These are phyloP conservation scores for Pelobates fuscus DNA, from an alignment of 2,113 vertebrate genomes.

Conservation along the genomic window DNA sequence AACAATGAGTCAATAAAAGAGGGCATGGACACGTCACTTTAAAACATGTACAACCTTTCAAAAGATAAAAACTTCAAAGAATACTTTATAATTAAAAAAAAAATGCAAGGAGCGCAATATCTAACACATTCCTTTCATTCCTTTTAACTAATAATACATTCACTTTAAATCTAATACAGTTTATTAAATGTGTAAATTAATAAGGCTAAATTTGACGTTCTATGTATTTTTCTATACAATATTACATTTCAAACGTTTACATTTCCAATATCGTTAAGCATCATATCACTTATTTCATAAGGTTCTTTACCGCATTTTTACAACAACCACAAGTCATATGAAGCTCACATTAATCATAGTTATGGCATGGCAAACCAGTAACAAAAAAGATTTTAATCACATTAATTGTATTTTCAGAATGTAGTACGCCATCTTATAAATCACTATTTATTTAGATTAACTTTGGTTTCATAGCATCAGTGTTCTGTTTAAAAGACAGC, in stretches of 20 bases:
- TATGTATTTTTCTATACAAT: not conserved
- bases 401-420: constrained; percentile 27
- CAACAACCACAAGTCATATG: constrained; percentile 21
- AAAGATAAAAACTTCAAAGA: too few species aligned
- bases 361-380: constrained; percentile 18
- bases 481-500: constrained; percentile 19
- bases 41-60: too few species aligned
- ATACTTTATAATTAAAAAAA: not conserved
- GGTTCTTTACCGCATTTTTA: constrained; percentile 8
- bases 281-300: constrained; percentile 25
- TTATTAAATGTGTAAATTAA: constrained; percentile 32
- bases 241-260: constrained; percentile 8
- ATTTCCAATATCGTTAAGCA: constrained; percentile 9
- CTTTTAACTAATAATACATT: not conserved
- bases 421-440: constrained; percentile 15
- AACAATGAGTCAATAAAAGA: too few species aligned
- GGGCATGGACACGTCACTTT: too few species aligned
- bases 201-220: constrained; percentile 4
- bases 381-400: constrained; percentile 38
- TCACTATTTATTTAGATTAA: constrained; percentile 32
- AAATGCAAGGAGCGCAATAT: not conserved
- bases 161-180: not conserved
- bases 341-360: constrained; percentile 32
- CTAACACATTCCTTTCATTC: not conserved
- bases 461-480: constrained; percentile 22